Evolutionary conservation across 2,888 invertebrate species (phyloP).

Genomic region (Drosophila colorata): DNA sequence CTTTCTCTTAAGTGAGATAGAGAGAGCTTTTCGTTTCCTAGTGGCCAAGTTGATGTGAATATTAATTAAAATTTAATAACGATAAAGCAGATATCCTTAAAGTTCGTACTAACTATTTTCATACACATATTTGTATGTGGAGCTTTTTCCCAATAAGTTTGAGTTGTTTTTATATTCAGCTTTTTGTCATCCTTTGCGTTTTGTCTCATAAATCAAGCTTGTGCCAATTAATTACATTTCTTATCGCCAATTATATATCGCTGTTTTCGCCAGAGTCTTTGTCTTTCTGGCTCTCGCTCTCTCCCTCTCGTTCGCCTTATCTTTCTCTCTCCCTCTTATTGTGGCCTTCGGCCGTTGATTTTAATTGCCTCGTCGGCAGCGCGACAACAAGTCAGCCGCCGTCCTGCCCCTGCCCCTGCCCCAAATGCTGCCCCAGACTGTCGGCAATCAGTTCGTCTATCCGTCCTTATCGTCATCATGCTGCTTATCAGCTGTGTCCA

Average conservation of each 20-base stretch:
- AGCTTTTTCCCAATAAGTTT: neutral
- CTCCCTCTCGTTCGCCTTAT: neutral
- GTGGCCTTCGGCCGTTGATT: constrained; percentile 32
- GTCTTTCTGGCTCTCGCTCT: neutral
- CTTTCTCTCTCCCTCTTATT: neutral
- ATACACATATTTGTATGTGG: neutral
- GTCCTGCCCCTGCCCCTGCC: neutral
- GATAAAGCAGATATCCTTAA: neutral
- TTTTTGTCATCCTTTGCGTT: constrained; percentile 8
- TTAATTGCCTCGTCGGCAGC: constrained; percentile 53
- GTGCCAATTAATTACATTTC: constrained; percentile 65
- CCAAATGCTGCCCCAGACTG: neutral
- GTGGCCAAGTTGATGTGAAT: neutral
- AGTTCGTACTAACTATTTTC: neutral
- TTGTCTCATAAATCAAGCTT: constrained; percentile 37
- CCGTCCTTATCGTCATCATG: constrained; percentile 56
- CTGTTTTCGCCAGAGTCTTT: constrained; percentile 21
- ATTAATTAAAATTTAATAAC: neutral
- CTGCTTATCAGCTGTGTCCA: constrained; percentile 61
- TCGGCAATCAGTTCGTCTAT: constrained; percentile 43
- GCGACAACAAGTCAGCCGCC: constrained; percentile 20
- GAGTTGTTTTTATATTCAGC: constrained; percentile 5
- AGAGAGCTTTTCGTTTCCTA: no score
- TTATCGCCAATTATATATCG: constrained; percentile 64
- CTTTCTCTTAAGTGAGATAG: no score